Base-by-base conservation (phyloP, 2,888 invertebrate species). In the Oligia fasciuncula region DNA sequence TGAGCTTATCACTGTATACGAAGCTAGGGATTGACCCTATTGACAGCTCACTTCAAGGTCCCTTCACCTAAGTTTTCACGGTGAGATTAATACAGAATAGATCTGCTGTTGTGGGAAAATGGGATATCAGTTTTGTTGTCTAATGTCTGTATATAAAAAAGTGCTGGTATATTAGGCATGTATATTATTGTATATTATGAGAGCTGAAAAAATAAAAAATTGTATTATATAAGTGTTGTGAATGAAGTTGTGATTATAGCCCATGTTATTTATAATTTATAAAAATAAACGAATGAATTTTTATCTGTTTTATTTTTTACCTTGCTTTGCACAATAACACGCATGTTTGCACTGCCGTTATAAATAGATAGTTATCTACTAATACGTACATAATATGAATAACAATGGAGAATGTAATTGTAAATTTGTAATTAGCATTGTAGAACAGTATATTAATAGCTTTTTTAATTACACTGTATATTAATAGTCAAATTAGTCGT, bases 241-340 rank as follows among this genome's bases (percentile, higher is more conserved):
- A 93, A 91, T 91, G 93, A 91, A 92, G 92, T 91, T 95, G 94
- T 95, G 93, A 93, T 94, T 93, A 94, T 86, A 87, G 91, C 93
- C 93, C 91, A 91, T 96, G 95, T 95, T 94, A 93, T 94, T 91
- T 94, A 93, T 94, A 92, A 93, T 91, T 90, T 92, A 91, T 89
- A 91, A 95, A 95, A 95, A 95, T 95, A 96, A 96, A 96, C 86
- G 86, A 93, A 92, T 94, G 84, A 93, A 93, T 90, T 92, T 83
- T 84, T 86, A 87, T 79, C 90, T 95, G 95, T 96, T 96, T 96
- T 94, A 96, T 96, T 96, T 90, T 79, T 90, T 86, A 89, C 92
- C 93, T 91, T 84, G 76, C 73, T 72, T 80, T 90, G 86, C 87
- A 87, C 91, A 90, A 90, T 92, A 83, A 84, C 85, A 87, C 80